These are phyloP conservation scores for Muscina levida DNA, from an alignment of 2,888 invertebrate genomes.

Conservation along the genomic window DNA sequence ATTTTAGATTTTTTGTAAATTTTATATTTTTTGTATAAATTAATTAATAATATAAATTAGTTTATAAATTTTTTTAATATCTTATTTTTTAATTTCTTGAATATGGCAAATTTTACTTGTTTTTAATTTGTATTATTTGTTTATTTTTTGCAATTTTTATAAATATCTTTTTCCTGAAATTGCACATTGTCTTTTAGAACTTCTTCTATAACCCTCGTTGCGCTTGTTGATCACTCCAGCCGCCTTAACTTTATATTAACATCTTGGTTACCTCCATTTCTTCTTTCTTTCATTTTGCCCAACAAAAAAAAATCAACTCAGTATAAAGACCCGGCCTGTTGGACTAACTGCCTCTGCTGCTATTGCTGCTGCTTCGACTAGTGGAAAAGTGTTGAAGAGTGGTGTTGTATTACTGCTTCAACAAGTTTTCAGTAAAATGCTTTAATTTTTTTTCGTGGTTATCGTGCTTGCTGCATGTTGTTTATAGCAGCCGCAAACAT, in stretches of 20 bases:
- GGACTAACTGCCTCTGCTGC: not conserved
- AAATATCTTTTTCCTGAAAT: too few species aligned
- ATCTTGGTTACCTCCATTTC: conserved; percentile 49
- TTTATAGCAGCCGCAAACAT: conserved; percentile 29
- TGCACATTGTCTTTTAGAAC: too few species aligned
- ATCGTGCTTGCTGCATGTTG: conserved; percentile 10
- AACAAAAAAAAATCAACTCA: not conserved
- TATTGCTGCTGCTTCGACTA: not conserved
- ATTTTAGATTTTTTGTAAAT: too few species aligned
- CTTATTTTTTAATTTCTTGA: too few species aligned
- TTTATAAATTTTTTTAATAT: too few species aligned
- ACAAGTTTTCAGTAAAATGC: conserved; percentile 49
- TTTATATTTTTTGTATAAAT: too few species aligned
- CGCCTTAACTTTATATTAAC: conserved; percentile 39
- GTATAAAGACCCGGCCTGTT: not conserved
- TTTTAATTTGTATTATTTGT: too few species aligned
- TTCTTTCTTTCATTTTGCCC: conserved; percentile 3
- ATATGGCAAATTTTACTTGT: too few species aligned
- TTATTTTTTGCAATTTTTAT: too few species aligned
- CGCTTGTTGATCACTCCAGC: conserved; percentile 41
- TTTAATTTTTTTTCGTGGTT: too few species aligned
- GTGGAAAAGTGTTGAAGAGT: conserved; percentile 51
- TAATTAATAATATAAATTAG: too few species aligned
- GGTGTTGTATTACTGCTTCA: conserved; percentile 58
- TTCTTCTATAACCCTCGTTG: not conserved